Percentiles rank a stretch among this genome's conserved stretches.
phyloP scores from a whole-genome alignment of 2,797 vertebrate genomes.

The Pterois miles region DNA sequence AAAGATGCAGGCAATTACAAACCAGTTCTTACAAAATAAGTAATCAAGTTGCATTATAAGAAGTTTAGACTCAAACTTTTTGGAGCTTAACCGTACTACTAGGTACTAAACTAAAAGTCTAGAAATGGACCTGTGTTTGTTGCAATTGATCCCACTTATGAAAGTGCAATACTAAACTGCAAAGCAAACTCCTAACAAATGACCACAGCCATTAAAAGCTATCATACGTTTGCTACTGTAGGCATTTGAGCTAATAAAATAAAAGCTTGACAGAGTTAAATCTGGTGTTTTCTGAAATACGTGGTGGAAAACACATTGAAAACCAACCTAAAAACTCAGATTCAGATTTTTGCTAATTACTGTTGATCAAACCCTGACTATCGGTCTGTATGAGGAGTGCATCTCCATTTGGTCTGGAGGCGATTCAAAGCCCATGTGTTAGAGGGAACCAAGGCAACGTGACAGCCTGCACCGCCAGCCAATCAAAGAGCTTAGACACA shows the following conservation, averaged over 20 bases:
- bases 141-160: too few relatives aligned
- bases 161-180: background rate
- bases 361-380: background rate
- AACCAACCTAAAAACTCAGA: background rate
- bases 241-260: background rate
- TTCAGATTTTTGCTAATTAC: background rate
- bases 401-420: slow-evolving; percentile 26
- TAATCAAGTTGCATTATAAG: too few relatives aligned
- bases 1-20: too few relatives aligned
- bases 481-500: slow-evolving; percentile 22
- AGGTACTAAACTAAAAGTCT: too few relatives aligned
- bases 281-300: background rate
- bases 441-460: slow-evolving; percentile 1
- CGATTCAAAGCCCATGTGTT: slow-evolving; percentile 29
- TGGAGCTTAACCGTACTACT: too few relatives aligned
- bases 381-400: slow-evolving; percentile 1
- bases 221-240: background rate
- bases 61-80: too few relatives aligned
- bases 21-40: too few relatives aligned
- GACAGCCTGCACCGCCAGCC: slow-evolving; percentile 25
- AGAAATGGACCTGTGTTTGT: fast-evolving
- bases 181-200: background rate
- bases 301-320: background rate
- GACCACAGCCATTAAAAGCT: background rate
- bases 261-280: background rate